Evolutionary conservation across 2,113 vertebrate species (phyloP).

Genomic region (Cheirogaleus medius): DNA sequence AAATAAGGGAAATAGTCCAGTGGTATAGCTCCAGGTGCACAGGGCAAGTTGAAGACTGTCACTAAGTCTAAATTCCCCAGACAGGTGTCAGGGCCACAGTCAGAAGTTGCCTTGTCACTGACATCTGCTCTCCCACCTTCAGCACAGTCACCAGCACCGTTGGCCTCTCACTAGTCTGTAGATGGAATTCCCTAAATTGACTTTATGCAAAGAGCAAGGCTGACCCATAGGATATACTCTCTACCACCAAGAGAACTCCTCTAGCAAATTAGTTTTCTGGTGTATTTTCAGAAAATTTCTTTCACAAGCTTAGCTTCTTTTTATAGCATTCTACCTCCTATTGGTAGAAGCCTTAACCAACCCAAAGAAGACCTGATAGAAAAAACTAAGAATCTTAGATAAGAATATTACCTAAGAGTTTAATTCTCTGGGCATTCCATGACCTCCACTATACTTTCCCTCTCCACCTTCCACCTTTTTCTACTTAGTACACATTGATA

Average conservation of each 20-base stretch:
- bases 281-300: background rate
- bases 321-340: background rate
- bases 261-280: background rate
- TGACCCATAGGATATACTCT: background rate
- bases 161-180: background rate
- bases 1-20: background rate
- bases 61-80: background rate
- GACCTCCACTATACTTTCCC: background rate
- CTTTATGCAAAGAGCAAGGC: background rate
- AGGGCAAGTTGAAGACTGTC: background rate
- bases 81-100: background rate
- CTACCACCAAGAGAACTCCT: background rate
- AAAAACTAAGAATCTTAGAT: background rate
- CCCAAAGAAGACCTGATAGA: background rate
- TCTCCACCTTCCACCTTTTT: background rate
- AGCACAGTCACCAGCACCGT: background rate
- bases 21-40: background rate
- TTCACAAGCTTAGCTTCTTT: constrained; percentile 19
- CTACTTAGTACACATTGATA: background rate
- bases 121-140: background rate
- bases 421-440: background rate
- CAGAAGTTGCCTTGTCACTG: background rate
- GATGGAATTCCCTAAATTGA: background rate
- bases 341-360: background rate
- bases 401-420: background rate